Percentiles rank a stretch among this genome's conserved stretches.
Evolutionary conservation across 2,113 vertebrate genomes (phyloP).

Genomic region (Labeo catla): DNA sequence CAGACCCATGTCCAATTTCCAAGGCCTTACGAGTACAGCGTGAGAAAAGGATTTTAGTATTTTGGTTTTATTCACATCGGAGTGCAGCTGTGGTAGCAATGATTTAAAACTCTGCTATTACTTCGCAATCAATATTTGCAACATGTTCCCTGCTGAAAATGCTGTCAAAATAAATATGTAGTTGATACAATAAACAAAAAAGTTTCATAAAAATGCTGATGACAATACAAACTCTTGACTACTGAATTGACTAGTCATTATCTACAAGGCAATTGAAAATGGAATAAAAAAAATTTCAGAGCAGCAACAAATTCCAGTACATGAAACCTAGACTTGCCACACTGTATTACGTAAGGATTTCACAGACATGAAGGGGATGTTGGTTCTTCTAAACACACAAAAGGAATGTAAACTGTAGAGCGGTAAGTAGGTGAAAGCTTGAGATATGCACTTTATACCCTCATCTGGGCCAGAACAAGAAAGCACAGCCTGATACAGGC

Average conservation of each 20-base stretch:
- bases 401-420: constrained; percentile 66
- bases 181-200: too few species aligned
- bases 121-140: neutral
- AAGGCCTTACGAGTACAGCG: constrained; percentile 56
- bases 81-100: constrained; percentile 70
- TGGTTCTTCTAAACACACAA: constrained; percentile 51
- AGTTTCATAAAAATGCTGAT: neutral
- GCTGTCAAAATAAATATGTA: neutral
- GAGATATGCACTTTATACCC: constrained; percentile 43
- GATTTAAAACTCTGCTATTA: neutral
- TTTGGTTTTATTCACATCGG: constrained; percentile 57
- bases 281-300: neutral
- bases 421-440: constrained; percentile 61
- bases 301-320: neutral
- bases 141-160: neutral
- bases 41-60: constrained; percentile 66
- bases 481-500: constrained; percentile 60
- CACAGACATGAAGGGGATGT: neutral
- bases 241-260: neutral
- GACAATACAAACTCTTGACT: neutral
- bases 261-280: neutral
- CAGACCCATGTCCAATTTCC: constrained; percentile 49
- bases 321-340: neutral
- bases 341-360: constrained; percentile 19
- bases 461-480: constrained; percentile 40